These are phyloP conservation scores for Cryptus viduatorius DNA, from an alignment of 2,888 invertebrate genomes.

Conservation along the genomic window DNA sequence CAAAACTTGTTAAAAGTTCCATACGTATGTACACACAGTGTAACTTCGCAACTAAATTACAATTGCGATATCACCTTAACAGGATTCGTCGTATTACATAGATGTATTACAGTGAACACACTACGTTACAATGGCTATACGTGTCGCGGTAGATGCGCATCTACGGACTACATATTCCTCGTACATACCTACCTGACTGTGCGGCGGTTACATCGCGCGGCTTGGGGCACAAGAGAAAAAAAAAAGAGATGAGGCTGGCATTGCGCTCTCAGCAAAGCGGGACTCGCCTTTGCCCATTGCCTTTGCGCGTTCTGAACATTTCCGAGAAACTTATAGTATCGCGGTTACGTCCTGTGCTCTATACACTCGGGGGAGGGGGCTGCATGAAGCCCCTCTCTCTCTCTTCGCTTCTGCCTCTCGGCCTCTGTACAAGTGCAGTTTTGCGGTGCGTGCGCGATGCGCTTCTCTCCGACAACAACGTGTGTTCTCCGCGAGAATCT, in stretches of 20 bases:
- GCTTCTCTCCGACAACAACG: slow-evolving; percentile 21
- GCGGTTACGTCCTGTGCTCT: slow-evolving; percentile 60
- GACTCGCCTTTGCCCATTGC: slow-evolving; percentile 47
- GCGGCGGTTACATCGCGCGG: slow-evolving; percentile 45
- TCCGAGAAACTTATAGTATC: slow-evolving; percentile 67
- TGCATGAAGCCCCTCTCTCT: slow-evolving; percentile 36
- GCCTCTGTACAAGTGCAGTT: slow-evolving; percentile 10
- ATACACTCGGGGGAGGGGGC: neutral
- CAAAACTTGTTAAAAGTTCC: neutral
- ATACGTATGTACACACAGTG: neutral
- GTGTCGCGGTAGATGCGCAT: slow-evolving; percentile 6
- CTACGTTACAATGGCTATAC: slow-evolving; percentile 15
- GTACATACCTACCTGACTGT: slow-evolving; percentile 56
- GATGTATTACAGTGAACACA: neutral
- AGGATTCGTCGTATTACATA: neutral
- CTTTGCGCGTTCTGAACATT: slow-evolving; percentile 57
- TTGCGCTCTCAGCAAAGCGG: slow-evolving; percentile 30
- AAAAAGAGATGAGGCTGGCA: slow-evolving; percentile 36
- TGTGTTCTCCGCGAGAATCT: slow-evolving; percentile 48
- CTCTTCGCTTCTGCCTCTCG: slow-evolving; percentile 44
- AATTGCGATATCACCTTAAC: slow-evolving; percentile 2
- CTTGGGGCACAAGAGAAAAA: slow-evolving; percentile 26
- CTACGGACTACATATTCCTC: slow-evolving; percentile 13
- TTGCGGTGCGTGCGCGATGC: slow-evolving; percentile 51
- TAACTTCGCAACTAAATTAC: neutral